phyloP scores from a whole-genome alignment of 2,888 invertebrate species.

The Clostera curtula region DNA sequence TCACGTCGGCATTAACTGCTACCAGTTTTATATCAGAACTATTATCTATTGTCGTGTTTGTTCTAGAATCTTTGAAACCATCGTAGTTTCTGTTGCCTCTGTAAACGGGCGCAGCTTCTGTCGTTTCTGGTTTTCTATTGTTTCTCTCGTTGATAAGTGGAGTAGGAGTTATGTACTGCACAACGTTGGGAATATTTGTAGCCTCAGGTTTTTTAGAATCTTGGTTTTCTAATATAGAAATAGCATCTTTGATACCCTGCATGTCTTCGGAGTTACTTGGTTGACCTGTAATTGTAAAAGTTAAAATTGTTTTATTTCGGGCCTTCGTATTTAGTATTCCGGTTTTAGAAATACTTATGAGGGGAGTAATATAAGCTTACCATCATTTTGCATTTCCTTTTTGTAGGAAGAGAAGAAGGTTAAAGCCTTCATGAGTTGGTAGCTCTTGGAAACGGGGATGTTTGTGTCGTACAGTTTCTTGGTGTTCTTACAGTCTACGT shows the following conservation, averaged over 20 bases:
- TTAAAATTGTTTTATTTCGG: neutral
- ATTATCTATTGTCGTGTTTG: conserved; percentile 27
- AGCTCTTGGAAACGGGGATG: conserved; percentile 92
- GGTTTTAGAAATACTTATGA: neutral
- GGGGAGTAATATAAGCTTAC: conserved; percentile 23
- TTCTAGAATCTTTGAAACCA: conserved; percentile 18
- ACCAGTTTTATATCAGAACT: conserved; percentile 35
- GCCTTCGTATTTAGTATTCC: neutral
- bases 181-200: conserved; percentile 21
- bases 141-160: conserved; percentile 54
- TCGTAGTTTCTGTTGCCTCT: conserved; percentile 47
- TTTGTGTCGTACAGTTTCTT: conserved; percentile 89
- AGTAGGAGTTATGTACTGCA: conserved; percentile 52
- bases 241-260: conserved; percentile 61
- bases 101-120: conserved; percentile 49
- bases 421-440: conserved; percentile 91
- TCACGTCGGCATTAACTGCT: conserved; percentile 43
- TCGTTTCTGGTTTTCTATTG: conserved; percentile 33
- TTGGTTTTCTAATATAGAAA: conserved; percentile 58
- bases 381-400: conserved; percentile 74
- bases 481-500: conserved; percentile 90
- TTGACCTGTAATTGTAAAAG: conserved; percentile 33
- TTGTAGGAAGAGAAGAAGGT: conserved; percentile 92
- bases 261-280: conserved; percentile 53
- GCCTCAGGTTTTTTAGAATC: conserved; percentile 29